Base-by-base conservation (phyloP, 2,888 invertebrate species). In the Caenorhabditis doughertyi region DNA sequence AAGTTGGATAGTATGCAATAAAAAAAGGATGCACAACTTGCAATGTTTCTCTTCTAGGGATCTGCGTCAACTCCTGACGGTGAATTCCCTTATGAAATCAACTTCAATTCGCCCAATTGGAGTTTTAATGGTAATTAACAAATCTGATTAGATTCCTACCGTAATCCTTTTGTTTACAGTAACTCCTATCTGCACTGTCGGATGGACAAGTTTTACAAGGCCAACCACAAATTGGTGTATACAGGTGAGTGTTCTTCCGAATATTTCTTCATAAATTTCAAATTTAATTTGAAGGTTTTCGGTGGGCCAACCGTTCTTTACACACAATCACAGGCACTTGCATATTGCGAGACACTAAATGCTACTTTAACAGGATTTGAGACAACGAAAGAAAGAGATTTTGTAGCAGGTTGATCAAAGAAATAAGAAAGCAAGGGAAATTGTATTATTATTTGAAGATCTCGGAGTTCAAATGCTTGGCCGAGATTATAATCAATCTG, bases 141-240 rank as follows among this genome's bases (percentile, higher is more conserved):
- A n/a, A n/a, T n/a, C n/a, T n/a, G n/a, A 27, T 18, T 44, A 5
- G 44, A 44, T 44, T 44, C 9, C 1, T 44, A 5, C 27, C 11
- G 4, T 4, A 25, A 25, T 0, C 3, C 3, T 2, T 1, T 53
- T 29, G 0, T 29, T 51, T 58, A 18, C 73, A 73, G 73, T 5
- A 2, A 27, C n/a, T 4, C 29, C 11, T 1, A 27, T 23, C 1
- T 74, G 73, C 25, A 21, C 44, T 16, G 27, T 21, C 42, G 65
- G 65, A 3, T 65, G 73, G 73, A 74, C 73, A 1, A 44, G 3
- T 7, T 74, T 74, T 21, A 32, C 32, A 0, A 42, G 73, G 0
- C 73, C 73, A 13, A 42, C 47, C 9, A 74, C 73, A 0, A 47
- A 27, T 23, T 65, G 73, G 73, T 74, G 73, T 23, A 64, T 74